phyloP scores from a whole-genome alignment of 1,140 invertebrate species.

The Coptotermes formosanus region DNA sequence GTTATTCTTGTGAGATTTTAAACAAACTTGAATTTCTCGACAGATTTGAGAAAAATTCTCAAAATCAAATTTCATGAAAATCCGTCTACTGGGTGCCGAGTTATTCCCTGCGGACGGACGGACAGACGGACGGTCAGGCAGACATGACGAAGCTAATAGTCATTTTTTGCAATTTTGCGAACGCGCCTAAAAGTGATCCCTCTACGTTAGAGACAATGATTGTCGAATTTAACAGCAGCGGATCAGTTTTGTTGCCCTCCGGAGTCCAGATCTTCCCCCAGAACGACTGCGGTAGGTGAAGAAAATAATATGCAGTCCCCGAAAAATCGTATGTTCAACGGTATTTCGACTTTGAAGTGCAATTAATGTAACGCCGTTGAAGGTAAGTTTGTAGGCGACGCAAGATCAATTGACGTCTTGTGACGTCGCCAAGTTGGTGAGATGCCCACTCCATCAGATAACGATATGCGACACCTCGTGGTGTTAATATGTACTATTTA shows the following conservation, averaged over 20 bases:
- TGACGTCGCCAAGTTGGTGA: not conserved
- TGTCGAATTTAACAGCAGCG: not conserved
- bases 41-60: no score
- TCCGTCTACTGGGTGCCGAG: no score
- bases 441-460: not conserved
- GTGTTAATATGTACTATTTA: not conserved
- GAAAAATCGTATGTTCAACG: not conserved
- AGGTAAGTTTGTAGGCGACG: not conserved
- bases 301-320: not conserved
- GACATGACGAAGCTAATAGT: no score
- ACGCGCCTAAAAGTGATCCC: not conserved
- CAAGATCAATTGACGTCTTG: not conserved
- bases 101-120: no score
- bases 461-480: not conserved
- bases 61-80: no score
- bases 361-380: not conserved
- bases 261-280: not conserved
- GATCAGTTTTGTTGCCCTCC: not conserved
- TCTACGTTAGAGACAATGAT: not conserved
- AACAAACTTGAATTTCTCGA: no score
- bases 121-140: no score
- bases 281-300: not conserved
- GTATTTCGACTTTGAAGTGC: not conserved
- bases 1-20: no score
- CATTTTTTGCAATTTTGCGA: no score